These are phyloP conservation scores for Tribolium madens DNA, from an alignment of 1,140 invertebrate genomes.

Conservation along the genomic window DNA sequence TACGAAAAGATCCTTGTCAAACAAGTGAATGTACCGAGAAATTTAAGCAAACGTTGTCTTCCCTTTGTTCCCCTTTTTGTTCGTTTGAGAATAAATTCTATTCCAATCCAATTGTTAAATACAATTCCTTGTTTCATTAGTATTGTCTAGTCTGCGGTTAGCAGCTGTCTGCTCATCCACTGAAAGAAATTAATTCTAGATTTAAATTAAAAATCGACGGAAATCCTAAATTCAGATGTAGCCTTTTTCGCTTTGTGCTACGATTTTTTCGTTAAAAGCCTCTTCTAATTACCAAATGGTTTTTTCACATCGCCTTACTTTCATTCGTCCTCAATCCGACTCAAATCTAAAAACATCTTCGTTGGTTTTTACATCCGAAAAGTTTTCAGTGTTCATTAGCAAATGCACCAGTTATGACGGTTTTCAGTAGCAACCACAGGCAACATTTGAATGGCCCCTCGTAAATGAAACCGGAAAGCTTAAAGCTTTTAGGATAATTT, in stretches of 20 bases:
- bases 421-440: slow-evolving; percentile 10
- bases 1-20: not conserved
- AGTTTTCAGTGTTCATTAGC: slow-evolving; percentile 17
- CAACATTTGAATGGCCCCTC: not conserved
- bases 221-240: not conserved
- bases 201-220: not conserved
- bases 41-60: not conserved
- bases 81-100: not conserved
- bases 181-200: not conserved
- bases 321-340: not conserved
- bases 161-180: not conserved
- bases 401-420: not conserved
- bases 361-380: slow-evolving; percentile 1
- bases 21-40: not conserved
- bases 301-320: not conserved
- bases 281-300: not conserved
- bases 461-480: slow-evolving; percentile 14
- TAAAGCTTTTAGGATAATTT: slow-evolving; percentile 33
- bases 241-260: not conserved
- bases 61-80: not conserved
- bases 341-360: not conserved
- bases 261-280: not conserved
- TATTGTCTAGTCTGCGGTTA: not conserved
- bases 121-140: not conserved
- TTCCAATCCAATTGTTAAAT: not conserved